phyloP scores from a whole-genome alignment of 2,888 invertebrate species.

The Zonitis immaculata region DNA sequence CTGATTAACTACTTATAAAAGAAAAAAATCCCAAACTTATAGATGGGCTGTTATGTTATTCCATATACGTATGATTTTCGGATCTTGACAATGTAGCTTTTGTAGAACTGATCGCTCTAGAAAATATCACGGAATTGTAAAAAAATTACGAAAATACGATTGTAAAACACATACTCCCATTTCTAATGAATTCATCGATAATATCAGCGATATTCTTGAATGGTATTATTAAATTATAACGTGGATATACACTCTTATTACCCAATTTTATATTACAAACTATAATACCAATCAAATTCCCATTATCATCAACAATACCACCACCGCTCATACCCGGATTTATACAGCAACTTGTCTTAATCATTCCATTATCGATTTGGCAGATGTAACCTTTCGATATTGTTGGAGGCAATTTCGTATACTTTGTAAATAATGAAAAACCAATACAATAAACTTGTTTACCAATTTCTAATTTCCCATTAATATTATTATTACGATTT shows the following conservation, averaged over 20 bases:
- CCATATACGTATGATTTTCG: background rate
- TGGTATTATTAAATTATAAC: constrained; percentile 60
- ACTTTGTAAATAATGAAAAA: constrained; percentile 54
- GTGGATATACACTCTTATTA: constrained; percentile 53
- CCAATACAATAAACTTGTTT: constrained; percentile 57
- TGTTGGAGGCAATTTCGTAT: constrained; percentile 49
- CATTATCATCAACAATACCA: constrained; percentile 52
- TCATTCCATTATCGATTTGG: constrained; percentile 52
- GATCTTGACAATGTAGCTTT: background rate
- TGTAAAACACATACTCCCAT: background rate
- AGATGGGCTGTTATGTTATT: background rate
- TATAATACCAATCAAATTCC: constrained; percentile 54
- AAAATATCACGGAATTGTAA: background rate
- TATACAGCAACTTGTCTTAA: constrained; percentile 61
- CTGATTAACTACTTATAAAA: too few relatives aligned
- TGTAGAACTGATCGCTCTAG: background rate
- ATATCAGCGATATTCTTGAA: constrained; percentile 24
- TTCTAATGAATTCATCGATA: constrained; percentile 3
- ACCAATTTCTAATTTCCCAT: constrained; percentile 41
- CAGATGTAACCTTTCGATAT: constrained; percentile 56
- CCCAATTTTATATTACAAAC: constrained; percentile 53
- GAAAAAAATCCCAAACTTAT: too few relatives aligned
- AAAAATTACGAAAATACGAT: background rate
- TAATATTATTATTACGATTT: constrained; percentile 1
- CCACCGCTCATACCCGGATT: constrained; percentile 63